Conservation (phyloP, 2,888 invertebrate genomes). For the Agrotis puta region DNA sequence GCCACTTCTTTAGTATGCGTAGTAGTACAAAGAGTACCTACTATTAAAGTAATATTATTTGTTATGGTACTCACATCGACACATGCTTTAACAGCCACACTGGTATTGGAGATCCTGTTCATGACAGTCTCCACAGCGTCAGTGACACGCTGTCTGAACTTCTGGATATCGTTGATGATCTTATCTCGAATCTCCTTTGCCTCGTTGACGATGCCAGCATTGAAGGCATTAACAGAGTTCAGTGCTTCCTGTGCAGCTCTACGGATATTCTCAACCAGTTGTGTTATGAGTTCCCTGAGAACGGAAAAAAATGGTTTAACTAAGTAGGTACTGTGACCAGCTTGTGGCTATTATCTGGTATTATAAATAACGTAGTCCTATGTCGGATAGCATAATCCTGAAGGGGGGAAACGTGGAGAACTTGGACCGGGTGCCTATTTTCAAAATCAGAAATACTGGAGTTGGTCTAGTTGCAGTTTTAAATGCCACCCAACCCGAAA, state of each 20-base stretch:
- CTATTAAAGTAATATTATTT: too few relatives aligned
- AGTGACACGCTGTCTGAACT: conserved; percentile 72
- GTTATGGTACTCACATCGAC: conserved; percentile 76
- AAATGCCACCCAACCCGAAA: too few relatives aligned
- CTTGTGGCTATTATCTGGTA: too few relatives aligned
- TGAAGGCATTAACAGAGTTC: conserved; percentile 74
- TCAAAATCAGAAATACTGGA: too few relatives aligned
- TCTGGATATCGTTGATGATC: conserved; percentile 72
- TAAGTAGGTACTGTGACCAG: neutral
- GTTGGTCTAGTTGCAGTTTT: too few relatives aligned
- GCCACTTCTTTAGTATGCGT: too few relatives aligned
- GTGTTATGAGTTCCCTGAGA: conserved; percentile 76
- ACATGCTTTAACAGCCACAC: conserved; percentile 75
- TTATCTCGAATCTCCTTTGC: conserved; percentile 69
- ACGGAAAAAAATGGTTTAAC: conserved; percentile 2
- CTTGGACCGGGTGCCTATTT: neutral
- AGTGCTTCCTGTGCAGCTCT: conserved; percentile 77
- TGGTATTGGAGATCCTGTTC: conserved; percentile 74
- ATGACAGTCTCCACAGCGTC: conserved; percentile 73
- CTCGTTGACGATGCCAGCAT: conserved; percentile 75
- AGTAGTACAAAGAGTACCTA: too few relatives aligned
- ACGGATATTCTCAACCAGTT: conserved; percentile 75
- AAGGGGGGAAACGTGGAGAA: too few relatives aligned
- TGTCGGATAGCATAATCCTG: too few relatives aligned
- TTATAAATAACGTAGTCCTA: too few relatives aligned